Base-by-base conservation (phyloP, 1,140 invertebrate species). In the Oryctes rhinoceros region DNA sequence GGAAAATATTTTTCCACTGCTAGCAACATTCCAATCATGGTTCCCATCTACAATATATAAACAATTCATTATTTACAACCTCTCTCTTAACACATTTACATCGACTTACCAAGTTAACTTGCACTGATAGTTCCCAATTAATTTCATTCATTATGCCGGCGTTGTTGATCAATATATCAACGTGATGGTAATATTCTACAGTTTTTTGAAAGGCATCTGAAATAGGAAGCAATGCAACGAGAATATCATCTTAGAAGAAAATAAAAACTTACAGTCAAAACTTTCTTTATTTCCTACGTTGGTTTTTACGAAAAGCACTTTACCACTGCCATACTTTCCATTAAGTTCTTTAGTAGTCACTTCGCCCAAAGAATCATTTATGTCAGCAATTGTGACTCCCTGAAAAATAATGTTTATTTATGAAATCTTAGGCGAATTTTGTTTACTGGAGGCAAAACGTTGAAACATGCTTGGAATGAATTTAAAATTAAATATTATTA, bases 271-370 rank as follows among this genome's bases (percentile, higher is more conserved):
- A 93, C 92, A 91, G 90, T 93, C 92, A 83, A 92, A 92, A 82
- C 92, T 91, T 4, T 90, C 89, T 84, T 92, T 92, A 85, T 93
- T 91, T 0, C 91, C 93, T 44, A 93, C 92, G 83, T 93, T 92
- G 81, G 91, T 92, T 78, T 90, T 89, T 80, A 91, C 92, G 84
- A 92, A 93, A 78, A 93, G 87, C 5, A 91, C 91, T 81, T 89
- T 90, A 83, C 90, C 91, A 80, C 91, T 89, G 44, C 92, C 83
- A 76, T 81, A 83, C 62, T 80, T 48, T 7, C 65, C 30, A 3
- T 74, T 77, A 3, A 85, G 10, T 80, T 81, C 76, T 78, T 84
- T 24, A 13, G 79, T 5, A 3, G 79, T 75, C 76, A 39, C 65
- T 24, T 79, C 24, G 10, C 81, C 83, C 48, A 30, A 20, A n/a